Evolutionary conservation across 2,888 invertebrate species (phyloP), one percentile per base, ranked within the genome.

Genomic region (Rhagium mordax): DNA sequence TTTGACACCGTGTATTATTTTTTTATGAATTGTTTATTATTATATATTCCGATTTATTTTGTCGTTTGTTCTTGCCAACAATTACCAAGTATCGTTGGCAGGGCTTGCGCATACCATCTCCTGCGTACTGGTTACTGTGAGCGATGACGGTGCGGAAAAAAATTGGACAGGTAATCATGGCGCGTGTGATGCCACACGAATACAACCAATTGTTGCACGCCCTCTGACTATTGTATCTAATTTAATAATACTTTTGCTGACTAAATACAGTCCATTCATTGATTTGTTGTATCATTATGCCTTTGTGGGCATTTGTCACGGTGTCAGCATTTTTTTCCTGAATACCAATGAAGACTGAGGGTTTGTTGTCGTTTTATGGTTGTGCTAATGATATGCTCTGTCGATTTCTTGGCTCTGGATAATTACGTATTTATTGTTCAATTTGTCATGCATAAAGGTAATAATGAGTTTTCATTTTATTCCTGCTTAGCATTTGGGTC

Each of bases 211-310:
- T 83, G 83, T 81, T 77, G 77, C 78, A 83, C 85, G 84, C 84
- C 85, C 81, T 79, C 83, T 77, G 79, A 79, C 84, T 81, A 85
- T 86, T 85, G 85, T 85, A 78, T 83, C 82, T 85, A 84, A 85
- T 85, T 85, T 85, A 85, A 85, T 85, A 84, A 85, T 84, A 79
- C 82, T 82, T 82, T 79, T 79, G 84, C 83, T 84, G 84, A 84
- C 84, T 85, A 85, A 85, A 85, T 84, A 84, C 84, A 78, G 76
- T 75, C 82, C 84, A 84, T 85, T 85, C 84, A 85, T 82, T 78
- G 81, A 80, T 82, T 81, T 82, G 84, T 81, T 81, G 80, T 83
- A 84, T 84, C 84, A 84, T 83, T 83, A 81, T 82, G 79, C 81
- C 74, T 81, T 84, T 83, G 82, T 82, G 74, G 65, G 75, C 77